Evolutionary conservation across 2,888 invertebrate genomes (phyloP).

Genomic region (Empis stercorea): DNA sequence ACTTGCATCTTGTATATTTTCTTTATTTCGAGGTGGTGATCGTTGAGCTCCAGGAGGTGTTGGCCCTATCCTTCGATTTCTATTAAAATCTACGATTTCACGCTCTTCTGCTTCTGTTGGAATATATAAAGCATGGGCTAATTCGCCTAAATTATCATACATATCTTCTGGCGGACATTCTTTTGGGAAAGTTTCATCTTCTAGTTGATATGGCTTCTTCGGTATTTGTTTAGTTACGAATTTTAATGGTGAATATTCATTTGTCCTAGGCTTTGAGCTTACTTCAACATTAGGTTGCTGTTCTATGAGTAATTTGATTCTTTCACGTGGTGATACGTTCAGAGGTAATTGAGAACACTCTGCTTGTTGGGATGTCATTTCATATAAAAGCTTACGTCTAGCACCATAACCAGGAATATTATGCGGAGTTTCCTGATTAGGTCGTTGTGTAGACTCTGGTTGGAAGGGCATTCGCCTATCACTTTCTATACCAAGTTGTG

Average conservation of each 20-base stretch:
- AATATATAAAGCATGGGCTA: slow-evolving; percentile 5
- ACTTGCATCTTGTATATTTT: background rate
- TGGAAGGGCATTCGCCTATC: too few relatives aligned
- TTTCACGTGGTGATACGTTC: background rate
- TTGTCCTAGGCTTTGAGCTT: background rate
- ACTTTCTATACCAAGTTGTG: too few relatives aligned
- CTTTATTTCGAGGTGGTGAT: too few relatives aligned
- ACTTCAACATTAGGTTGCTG: slow-evolving; percentile 4
- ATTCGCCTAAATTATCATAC: background rate
- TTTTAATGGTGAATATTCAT: slow-evolving; percentile 3
- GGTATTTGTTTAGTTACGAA: background rate
- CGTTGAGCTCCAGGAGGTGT: background rate
- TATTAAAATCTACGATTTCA: slow-evolving; percentile 1
- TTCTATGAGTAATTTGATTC: slow-evolving; percentile 2
- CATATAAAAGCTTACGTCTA: too few relatives aligned
- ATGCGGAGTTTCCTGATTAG: too few relatives aligned
- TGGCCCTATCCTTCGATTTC: background rate
- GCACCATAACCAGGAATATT: too few relatives aligned
- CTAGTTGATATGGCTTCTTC: background rate
- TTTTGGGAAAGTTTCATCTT: background rate
- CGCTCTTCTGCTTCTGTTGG: slow-evolving; percentile 7
- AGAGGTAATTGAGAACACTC: too few relatives aligned
- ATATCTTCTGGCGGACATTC: background rate
- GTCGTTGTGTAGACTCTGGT: too few relatives aligned
- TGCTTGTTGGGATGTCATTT: too few relatives aligned